Evolutionary conservation across 1,140 invertebrate genomes (phyloP).

Genomic region (Mycetomoellerius zeteki): DNA sequence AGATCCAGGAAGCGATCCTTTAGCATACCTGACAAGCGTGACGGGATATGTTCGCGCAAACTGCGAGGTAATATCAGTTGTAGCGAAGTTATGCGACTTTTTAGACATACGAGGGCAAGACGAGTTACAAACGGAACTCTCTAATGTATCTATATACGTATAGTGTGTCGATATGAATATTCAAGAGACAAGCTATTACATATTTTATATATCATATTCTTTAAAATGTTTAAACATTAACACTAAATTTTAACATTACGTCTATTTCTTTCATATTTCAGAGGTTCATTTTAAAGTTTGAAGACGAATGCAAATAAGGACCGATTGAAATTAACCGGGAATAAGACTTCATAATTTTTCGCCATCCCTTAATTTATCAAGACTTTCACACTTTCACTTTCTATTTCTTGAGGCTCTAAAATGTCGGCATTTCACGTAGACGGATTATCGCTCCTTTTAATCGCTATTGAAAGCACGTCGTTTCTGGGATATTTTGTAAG

Average conservation of each 20-base stretch:
- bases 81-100: slow-evolving; percentile 42
- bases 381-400: neutral
- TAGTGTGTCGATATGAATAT: slow-evolving; percentile 1
- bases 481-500: slow-evolving; percentile 52
- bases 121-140: neutral
- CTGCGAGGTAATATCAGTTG: slow-evolving; percentile 51
- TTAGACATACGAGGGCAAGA: slow-evolving; percentile 23
- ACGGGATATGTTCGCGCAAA: slow-evolving; percentile 58
- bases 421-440: neutral
- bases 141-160: neutral
- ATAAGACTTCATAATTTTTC: neutral
- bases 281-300: neutral
- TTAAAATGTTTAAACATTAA: neutral
- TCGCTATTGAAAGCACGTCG: neutral
- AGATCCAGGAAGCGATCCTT: slow-evolving; percentile 53
- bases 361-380: neutral
- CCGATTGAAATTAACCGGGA: neutral
- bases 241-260: neutral
- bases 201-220: neutral
- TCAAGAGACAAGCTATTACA: neutral
- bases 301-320: neutral
- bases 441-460: neutral
- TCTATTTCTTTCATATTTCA: neutral
- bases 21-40: slow-evolving; percentile 49
- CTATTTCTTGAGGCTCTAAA: neutral